Conservation (phyloP, 2,797 vertebrate species). For the Melanotaenia trifasciata region DNA sequence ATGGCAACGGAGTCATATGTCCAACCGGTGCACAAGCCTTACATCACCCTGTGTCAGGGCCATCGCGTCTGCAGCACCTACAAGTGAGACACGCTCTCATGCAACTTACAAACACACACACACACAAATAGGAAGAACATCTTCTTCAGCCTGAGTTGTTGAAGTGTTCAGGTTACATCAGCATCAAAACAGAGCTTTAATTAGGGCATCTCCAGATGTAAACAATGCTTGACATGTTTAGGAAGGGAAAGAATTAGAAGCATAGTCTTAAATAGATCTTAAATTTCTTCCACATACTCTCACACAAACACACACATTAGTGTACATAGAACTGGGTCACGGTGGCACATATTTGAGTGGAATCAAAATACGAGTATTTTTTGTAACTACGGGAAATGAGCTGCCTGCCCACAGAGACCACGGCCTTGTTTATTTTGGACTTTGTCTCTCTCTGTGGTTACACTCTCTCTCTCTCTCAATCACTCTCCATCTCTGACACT, state of each 20-base stretch:
- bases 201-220: conserved; percentile 21
- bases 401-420: conserved; percentile 70
- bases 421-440: conserved; percentile 78
- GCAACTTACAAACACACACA: not conserved
- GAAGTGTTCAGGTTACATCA: not conserved
- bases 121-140: not conserved
- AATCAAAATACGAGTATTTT: conserved; percentile 74
- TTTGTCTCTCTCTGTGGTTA: conserved; percentile 50
- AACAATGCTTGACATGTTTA: conserved; percentile 45
- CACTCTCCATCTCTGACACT: conserved; percentile 43
- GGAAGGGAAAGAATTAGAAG: conserved; percentile 17
- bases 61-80: conserved; percentile 93
- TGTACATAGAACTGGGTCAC: conserved; percentile 53
- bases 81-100: conserved; percentile 83
- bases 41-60: conserved; percentile 92
- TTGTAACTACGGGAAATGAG: conserved; percentile 78
- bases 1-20: conserved; percentile 84
- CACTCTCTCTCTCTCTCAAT: conserved; percentile 45
- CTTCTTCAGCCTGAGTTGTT: not conserved
- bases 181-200: not conserved
- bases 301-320: conserved; percentile 16
- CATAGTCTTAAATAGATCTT: conserved; percentile 16
- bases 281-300: conserved; percentile 13
- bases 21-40: conserved; percentile 91
- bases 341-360: conserved; percentile 62